phyloP scores from a whole-genome alignment of 2,888 invertebrate genomes.

The Limnephilus rhombicus region DNA sequence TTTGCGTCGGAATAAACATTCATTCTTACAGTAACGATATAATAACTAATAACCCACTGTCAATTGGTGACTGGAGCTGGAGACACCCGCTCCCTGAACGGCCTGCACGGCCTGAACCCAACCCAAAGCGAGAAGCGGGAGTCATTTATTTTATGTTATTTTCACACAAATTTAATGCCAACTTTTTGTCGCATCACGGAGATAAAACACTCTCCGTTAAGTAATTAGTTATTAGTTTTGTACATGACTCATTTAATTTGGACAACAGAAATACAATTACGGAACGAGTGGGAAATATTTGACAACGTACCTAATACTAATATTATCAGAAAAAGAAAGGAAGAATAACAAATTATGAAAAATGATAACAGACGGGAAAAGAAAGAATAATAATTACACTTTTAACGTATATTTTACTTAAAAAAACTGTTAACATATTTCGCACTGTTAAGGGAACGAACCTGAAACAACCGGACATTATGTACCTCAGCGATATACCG shows the following conservation, averaged over 20 bases:
- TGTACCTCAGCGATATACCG: background rate
- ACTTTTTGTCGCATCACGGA: background rate
- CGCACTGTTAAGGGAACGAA: background rate
- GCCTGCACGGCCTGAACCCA: too few species aligned
- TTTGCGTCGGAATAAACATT: background rate
- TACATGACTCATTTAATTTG: background rate
- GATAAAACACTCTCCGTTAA: background rate
- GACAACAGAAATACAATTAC: background rate
- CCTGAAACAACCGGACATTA: background rate
- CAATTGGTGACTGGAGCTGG: background rate
- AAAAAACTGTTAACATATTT: background rate
- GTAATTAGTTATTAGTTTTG: background rate
- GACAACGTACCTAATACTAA: background rate
- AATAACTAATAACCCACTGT: too few species aligned
- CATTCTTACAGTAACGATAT: background rate
- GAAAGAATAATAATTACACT: background rate
- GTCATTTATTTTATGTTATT: background rate
- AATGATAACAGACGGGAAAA: background rate
- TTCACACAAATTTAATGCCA: background rate
- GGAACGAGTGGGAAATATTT: background rate
- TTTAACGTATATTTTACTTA: background rate
- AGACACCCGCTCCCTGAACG: background rate
- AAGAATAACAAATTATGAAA: background rate
- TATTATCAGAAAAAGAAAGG: background rate
- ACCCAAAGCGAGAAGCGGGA: background rate